These are phyloP conservation scores for Drosophila anomelani DNA, from an alignment of 2,888 invertebrate genomes.

Conservation along the genomic window DNA sequence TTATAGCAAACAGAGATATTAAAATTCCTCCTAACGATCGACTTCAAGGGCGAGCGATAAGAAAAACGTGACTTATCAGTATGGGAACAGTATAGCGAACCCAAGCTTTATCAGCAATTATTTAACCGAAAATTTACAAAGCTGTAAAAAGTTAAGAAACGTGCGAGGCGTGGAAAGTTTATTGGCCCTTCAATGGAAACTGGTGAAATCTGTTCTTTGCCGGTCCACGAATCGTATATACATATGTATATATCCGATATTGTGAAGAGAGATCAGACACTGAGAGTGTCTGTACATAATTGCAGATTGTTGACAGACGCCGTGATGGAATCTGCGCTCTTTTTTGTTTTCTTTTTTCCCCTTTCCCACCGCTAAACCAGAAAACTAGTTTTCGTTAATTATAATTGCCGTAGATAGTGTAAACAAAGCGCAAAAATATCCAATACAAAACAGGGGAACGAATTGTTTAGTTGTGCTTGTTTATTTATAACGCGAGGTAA, in stretches of 20 bases:
- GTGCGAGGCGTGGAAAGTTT: slow-evolving; percentile 16
- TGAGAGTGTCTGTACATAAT: slow-evolving; percentile 14
- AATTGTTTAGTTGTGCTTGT: slow-evolving; percentile 21
- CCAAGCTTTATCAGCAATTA: slow-evolving; percentile 18
- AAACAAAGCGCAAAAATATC: slow-evolving; percentile 22
- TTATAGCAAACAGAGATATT: background rate
- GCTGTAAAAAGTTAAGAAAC: slow-evolving; percentile 4
- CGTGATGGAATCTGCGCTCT: slow-evolving; percentile 34
- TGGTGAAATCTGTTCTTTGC: slow-evolving; percentile 34
- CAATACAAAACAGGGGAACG: slow-evolving; percentile 2
- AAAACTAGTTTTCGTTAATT: slow-evolving; percentile 61
- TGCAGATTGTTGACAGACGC: slow-evolving; percentile 29
- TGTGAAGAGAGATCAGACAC: slow-evolving; percentile 3
- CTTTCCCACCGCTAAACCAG: background rate
- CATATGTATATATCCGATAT: background rate
- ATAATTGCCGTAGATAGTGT: slow-evolving; percentile 2
- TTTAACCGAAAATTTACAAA: slow-evolving; percentile 10
- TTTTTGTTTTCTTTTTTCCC: slow-evolving; percentile 15
- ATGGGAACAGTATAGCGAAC: background rate
- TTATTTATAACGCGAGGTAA: slow-evolving; percentile 45
- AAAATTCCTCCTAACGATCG: background rate
- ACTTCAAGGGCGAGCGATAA: slow-evolving; percentile 13
- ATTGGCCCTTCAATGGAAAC: slow-evolving; percentile 24
- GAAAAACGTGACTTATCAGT: background rate
- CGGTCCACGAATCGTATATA: background rate